Evolutionary conservation across 2,888 invertebrate species (phyloP).

Genomic region (Stenchaetothrips biformis): DNA sequence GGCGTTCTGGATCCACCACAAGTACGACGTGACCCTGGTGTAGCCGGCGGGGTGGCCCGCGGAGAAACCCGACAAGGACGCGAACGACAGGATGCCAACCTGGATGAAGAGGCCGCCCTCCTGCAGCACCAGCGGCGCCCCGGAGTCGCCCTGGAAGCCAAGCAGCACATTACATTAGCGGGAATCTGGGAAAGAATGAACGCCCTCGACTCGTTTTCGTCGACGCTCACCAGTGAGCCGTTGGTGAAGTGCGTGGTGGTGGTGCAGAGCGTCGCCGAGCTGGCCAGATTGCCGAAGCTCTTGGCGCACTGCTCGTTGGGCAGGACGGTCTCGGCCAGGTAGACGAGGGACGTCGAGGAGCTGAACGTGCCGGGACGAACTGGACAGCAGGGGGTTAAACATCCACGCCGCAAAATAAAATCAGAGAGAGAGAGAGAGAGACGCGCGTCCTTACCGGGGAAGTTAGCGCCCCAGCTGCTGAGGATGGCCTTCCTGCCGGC

Average conservation of each 20-base stretch:
- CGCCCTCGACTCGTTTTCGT: background rate
- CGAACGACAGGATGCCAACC: conserved; percentile 40
- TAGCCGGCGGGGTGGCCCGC: conserved; percentile 39
- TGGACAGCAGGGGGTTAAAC: too few relatives aligned
- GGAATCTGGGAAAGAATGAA: too few relatives aligned
- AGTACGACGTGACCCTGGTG: conserved; percentile 38
- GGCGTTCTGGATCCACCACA: conserved; percentile 37
- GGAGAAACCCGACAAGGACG: conserved; percentile 38
- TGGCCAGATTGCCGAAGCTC: conserved; percentile 32
- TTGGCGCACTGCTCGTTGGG: conserved; percentile 35
- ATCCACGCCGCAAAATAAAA: too few relatives aligned
- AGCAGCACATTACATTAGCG: background rate
- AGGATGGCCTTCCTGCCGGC: background rate
- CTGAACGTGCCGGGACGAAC: background rate
- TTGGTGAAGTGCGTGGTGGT: conserved; percentile 32
- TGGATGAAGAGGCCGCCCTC: conserved; percentile 34
- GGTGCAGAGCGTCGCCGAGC: conserved; percentile 35
- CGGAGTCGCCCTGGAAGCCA: conserved; percentile 41
- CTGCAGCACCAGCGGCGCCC: conserved; percentile 38
- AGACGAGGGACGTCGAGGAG: background rate
- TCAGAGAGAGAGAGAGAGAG: too few relatives aligned
- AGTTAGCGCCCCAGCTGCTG: background rate
- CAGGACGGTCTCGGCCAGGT: conserved; percentile 32
- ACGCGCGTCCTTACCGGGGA: too few relatives aligned
- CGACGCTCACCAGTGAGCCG: conserved; percentile 34